A percentile compares a stretch with the other conserved stretches of the same genome.
Conservation (phyloP, 2,113 vertebrate genomes). For the Erpornis zantholeuca region DNA sequence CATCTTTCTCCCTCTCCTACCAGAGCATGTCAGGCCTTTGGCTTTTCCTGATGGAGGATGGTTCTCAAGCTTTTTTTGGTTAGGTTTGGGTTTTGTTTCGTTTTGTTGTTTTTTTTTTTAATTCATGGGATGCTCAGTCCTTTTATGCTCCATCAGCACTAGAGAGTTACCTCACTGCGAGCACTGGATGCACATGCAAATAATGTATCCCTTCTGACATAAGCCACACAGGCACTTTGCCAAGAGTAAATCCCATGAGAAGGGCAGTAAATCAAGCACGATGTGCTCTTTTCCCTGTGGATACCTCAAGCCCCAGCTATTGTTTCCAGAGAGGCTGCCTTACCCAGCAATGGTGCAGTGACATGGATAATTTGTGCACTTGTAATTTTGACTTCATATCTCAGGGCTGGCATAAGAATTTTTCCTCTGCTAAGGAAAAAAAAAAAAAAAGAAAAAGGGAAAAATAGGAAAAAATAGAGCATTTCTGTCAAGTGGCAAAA, state of each 20-base stretch:
- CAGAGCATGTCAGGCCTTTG: background rate
- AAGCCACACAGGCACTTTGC: background rate
- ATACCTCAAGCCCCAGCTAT: background rate
- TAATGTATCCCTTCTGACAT: background rate
- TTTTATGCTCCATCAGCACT: background rate
- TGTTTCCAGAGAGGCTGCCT: background rate
- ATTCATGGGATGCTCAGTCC: background rate
- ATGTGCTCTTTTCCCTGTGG: slow-evolving; percentile 1
- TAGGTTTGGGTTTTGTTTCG: background rate
- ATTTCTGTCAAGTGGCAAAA: background rate
- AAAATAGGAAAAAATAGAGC: background rate
- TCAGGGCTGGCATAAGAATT: background rate
- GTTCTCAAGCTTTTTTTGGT: background rate
- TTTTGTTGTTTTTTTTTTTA: background rate
- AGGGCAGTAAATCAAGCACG: background rate
- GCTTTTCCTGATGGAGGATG: background rate
- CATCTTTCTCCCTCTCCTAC: background rate
- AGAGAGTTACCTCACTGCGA: background rate
- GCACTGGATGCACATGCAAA: background rate
- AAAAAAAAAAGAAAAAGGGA: background rate
- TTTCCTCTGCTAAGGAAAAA: background rate
- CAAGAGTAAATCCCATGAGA: slow-evolving; percentile 20
- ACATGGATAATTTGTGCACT: background rate
- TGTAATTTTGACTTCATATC: background rate
- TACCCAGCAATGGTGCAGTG: background rate